Percentiles rank a stretch among this genome's conserved stretches.
phyloP scores from a whole-genome alignment of 2,113 vertebrate genomes.

The Lophotis ruficrista region DNA sequence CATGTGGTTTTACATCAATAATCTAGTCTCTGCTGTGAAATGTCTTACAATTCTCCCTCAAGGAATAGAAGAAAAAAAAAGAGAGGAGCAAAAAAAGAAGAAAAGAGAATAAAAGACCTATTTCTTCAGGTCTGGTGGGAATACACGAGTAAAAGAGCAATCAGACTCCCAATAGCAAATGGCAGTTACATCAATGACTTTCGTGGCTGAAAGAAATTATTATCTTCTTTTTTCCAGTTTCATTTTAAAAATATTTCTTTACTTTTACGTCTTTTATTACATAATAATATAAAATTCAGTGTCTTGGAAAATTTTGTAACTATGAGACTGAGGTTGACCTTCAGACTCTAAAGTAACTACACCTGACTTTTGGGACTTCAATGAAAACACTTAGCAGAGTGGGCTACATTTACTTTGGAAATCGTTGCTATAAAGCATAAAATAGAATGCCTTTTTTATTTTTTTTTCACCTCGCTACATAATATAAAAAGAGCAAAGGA shows the following conservation, averaged over 20 bases:
- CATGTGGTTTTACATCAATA: background rate
- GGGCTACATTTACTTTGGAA: background rate
- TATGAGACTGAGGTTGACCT: background rate
- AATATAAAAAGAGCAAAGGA: background rate
- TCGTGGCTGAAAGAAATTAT: background rate
- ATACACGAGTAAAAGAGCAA: background rate
- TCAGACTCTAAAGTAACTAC: background rate
- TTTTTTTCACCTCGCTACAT: background rate
- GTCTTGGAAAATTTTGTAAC: background rate
- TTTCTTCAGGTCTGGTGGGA: background rate
- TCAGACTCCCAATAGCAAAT: background rate
- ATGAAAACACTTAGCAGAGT: background rate
- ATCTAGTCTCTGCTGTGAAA: background rate
- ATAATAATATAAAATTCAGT: background rate
- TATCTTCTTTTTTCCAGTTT: background rate
- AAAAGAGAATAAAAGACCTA: background rate
- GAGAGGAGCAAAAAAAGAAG: background rate
- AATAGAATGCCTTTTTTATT: background rate
- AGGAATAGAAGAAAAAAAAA: background rate
- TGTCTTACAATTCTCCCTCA: background rate
- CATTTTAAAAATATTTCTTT: background rate
- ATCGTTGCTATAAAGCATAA: background rate
- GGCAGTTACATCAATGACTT: background rate
- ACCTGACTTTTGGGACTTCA: background rate
- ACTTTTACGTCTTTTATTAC: background rate